Evolutionary conservation across 2,113 vertebrate genomes (phyloP), one percentile per base, ranked within the genome.

Genomic region (Hippoglossus stenolepis): DNA sequence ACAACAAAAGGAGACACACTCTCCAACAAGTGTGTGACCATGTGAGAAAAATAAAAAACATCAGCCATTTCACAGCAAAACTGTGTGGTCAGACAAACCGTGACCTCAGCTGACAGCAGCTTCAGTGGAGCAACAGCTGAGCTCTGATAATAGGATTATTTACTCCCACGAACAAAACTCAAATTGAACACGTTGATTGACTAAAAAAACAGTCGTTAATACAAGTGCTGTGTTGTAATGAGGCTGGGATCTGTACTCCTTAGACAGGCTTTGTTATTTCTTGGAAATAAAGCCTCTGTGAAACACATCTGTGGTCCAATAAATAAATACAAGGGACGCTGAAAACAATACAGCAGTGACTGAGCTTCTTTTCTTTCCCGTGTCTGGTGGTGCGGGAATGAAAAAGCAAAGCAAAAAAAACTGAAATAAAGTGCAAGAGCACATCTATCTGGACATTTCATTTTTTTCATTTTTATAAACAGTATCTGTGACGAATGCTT

Each of bases 121-220:
- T 81, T 62, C 31, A 76, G 67, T 72, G 73, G 47, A 75, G 60
- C 54, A 65, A 70, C 81, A 82, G 82, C 75, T 83, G 75, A 85
- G 70, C 65, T 68, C 54, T 66, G 70, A 76, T 83, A 77, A 87
- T 77, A 84, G 75, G 81, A 84, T 85, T 83, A 83, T 75, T 75
- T 60, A 65, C 73, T 83, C 12, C 38, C 18, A 65, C 3, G 70
- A 70, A 67, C 56, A 65, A 75, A 72, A 51, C 24, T 63, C 57
- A 38, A 51, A 71, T 65, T 73, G 4, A 78, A 65, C 73, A 70
- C 13, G 23, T 5, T 70, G 66, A 75, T 62, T 59, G 74, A 58
- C 69, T 51, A 47, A 20, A 58, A 77, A 73, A 60, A 35, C 59
- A 58, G 47, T 51, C 69, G 75, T 59, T 49, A 69, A 83, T 10